Evolutionary conservation across 1,140 invertebrate species (phyloP), one percentile per base, ranked within the genome.

Genomic region (Drosophila prosaltans): DNA sequence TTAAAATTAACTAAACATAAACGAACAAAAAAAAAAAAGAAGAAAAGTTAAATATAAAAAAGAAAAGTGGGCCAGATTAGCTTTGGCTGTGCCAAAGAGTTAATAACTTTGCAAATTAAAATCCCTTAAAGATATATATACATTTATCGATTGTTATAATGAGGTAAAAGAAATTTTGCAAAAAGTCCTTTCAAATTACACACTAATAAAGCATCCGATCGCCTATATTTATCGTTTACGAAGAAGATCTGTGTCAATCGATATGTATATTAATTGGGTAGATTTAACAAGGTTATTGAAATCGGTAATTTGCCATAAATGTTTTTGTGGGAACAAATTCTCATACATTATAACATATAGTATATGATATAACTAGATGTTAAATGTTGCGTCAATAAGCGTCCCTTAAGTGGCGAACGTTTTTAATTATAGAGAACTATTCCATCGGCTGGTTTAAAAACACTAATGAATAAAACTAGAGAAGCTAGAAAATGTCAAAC

Each of bases 381-480:
- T 86, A 83, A 86, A 80, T 72, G 80, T 82, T 88, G 80, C 81
- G 74, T 84, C 68, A 83, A 83, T 70, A 80, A 74, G 74, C 70
- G 65, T 69, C 48, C 51, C 28, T 40, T 64, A 72, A 72, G 73
- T 30, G 76, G 73, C 73, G n/a, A 67, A 26, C 2, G 75, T 68
- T 59, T 83, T 88, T 79, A 80, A 80, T 72, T 74, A 67, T 77
- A 77, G 72, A 43, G 26, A 65, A 40, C 24, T 51, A 51, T 51
- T 51, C 45, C 8, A 51, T 51, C 21, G 45, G 45, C 45, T 51
- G 45, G 45, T 26, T 51, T 51, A 24, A 67, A 66, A 66, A 48
- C 39, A 21, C 59, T 51, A 65, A 48, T 30, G 51, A 32, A 30
- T 3, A 16, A 62, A 43, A 59, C 5, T 59, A 66, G 48, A 70